A percentile compares a stretch with the other conserved stretches of the same genome.
Evolutionary conservation across 2,113 vertebrate species (phyloP).

Genomic region (Rhinoptilus africanus): DNA sequence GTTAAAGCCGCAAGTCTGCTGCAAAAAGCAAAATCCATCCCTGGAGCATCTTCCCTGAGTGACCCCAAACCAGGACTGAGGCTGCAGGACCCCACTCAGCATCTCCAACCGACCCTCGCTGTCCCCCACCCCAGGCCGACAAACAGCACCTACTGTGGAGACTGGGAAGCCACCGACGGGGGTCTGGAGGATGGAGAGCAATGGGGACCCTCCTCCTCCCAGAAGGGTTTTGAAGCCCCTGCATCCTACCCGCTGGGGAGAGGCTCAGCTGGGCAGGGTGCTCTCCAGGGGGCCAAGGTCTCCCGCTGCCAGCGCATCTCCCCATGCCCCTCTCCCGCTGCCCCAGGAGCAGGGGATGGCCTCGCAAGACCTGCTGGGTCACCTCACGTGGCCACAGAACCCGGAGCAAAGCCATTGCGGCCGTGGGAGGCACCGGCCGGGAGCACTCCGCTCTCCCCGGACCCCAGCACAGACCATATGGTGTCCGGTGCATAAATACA

Average conservation of each 20-base stretch:
- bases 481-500: neutral
- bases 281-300: neutral
- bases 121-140: neutral
- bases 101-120: fast-evolving
- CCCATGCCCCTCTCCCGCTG: fast-evolving
- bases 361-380: neutral
- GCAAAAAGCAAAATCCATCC: neutral
- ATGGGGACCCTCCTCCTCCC: neutral
- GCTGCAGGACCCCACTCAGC: neutral
- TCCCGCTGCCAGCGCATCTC: neutral
- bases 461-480: neutral
- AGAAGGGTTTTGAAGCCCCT: fast-evolving
- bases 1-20: neutral
- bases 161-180: too few relatives aligned
- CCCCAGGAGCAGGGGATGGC: neutral
- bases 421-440: fast-evolving
- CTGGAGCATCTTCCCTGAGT: neutral
- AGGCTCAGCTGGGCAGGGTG: neutral
- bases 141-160: fast-evolving
- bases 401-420: neutral
- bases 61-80: fast-evolving
- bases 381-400: neutral
- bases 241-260: fast-evolving
- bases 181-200: neutral
- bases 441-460: neutral